Base-by-base conservation (phyloP, 2,888 invertebrate genomes). In the Ophion slaviceki region DNA sequence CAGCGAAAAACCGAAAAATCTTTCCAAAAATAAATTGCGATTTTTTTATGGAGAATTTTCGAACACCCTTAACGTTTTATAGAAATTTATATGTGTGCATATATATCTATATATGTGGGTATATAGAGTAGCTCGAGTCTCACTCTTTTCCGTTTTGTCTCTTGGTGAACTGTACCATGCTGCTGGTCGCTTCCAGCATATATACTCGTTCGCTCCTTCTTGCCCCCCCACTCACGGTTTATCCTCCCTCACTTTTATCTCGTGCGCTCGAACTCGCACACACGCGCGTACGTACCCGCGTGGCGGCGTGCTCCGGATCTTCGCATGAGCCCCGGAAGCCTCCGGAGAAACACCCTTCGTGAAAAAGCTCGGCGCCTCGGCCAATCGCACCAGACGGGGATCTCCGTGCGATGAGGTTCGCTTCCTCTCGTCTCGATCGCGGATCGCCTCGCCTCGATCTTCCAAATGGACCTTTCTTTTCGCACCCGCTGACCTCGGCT, bases 141-240 rank as follows among this genome's bases (percentile, higher is more conserved):
- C 80, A 64, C 75, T 85, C 89, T 89, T 89, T 88, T 90, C 90
- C 89, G 90, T 92, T 91, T 93, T 92, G 91, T 91, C 91, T 92
- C 89, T 90, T 91, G 90, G 88, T 91, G 92, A 93, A 93, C 92
- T 93, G 92, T 93, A 93, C 89, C 91, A 90, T 90, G 90, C 90
- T 90, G 90, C 90, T 89, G 89, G 87, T 86, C 88, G 92, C 88
- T 91, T 91, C 92, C 89, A 89, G 91, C 91, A 93, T 93, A 93
- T 93, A 93, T 93, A 93, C 93, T 88, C 88, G 88, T 88, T 89
- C 89, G 89, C 89, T 72, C 85, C 77, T 83, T 83, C 45, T 32
- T 78, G 78, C 78, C 88, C 24, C 24, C 87, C 89, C 88, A 86
- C 89, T 87, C 88, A 81, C 82, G 86, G 86, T 81, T 40, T 81